Base-by-base conservation (phyloP, 2,888 invertebrate genomes). In the Tricholauxania praeusta region DNA sequence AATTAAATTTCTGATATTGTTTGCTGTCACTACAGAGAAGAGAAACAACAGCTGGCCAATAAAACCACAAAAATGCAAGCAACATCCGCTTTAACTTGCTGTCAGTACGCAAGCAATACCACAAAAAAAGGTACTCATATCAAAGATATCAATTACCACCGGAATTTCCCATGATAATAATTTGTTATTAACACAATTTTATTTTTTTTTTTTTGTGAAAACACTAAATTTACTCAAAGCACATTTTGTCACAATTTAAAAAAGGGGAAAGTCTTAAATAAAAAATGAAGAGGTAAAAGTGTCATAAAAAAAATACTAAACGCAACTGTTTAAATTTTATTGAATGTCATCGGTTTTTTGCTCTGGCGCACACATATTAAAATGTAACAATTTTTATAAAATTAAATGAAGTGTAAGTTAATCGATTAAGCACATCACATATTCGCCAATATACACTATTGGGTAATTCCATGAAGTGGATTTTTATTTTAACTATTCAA, bases 101-200 rank as follows among this genome's bases (percentile, higher is more conserved):
- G 19, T 22, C 55, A 15, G 15, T 55, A 39, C 55, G n/a, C 55
- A 12, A 14, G 15, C 55, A n/a, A 1, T 2, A 39, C 39, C 39
- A 39, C 39, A 39, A 39, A 39, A 39, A 28, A 28, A 12, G 10
- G n/a, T 17, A 55, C n/a, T 12, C 19, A 55, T 55, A 17, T n/a
- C 22, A 55, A 19, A 17, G 55, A n/a, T 55, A 55, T 55, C 55
- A n/a, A 55, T 55, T 55, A 55, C 55, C 55, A 22, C 15, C 55
- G 55, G 55, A 55, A 55, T 22, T 55, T 55, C 55, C n/a, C 55
- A 55, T 55, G 55, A 55, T 19, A 55, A n/a, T 55, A n/a, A 39
- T 39, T 39, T 39, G 39, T 39, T 39, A 39, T 39, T 39, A 39
- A 39, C 7, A 39, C 10, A 39, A 4, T 10, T 39, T 39, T 39